Evolutionary conservation across 2,888 invertebrate species (phyloP).

Genomic region (Synergus gifuensis): DNA sequence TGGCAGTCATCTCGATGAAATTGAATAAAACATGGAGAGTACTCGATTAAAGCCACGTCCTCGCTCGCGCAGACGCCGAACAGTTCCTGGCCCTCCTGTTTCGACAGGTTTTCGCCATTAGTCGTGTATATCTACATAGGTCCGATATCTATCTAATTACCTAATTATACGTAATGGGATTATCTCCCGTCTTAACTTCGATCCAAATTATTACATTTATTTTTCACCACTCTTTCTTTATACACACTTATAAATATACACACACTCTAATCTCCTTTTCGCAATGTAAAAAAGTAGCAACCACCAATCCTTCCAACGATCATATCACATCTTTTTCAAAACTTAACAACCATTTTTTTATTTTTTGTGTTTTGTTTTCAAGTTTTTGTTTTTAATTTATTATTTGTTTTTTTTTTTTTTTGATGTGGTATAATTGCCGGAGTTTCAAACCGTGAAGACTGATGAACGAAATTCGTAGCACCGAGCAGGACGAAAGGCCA

Average conservation of each 20-base stretch:
- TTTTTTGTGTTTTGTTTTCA: not conserved
- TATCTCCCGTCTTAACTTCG: slow-evolving; percentile 28
- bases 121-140: slow-evolving; percentile 59
- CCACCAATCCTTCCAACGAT: slow-evolving; percentile 46
- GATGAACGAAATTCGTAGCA: slow-evolving; percentile 57
- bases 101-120: slow-evolving; percentile 65
- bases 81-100: slow-evolving; percentile 70
- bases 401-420: not conserved
- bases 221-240: slow-evolving; percentile 26
- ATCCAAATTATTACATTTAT: slow-evolving; percentile 25
- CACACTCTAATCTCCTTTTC: slow-evolving; percentile 21
- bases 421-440: slow-evolving; percentile 59
- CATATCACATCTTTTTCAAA: slow-evolving; percentile 32
- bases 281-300: slow-evolving; percentile 39
- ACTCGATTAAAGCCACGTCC: slow-evolving; percentile 59
- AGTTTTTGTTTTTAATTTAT: not conserved
- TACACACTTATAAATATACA: slow-evolving; percentile 1
- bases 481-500: slow-evolving; percentile 16
- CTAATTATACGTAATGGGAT: slow-evolving; percentile 45
- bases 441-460: slow-evolving; percentile 65
- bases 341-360: too few relatives aligned
- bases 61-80: slow-evolving; percentile 67
- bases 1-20: not conserved
- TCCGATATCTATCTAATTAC: slow-evolving; percentile 58
- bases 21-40: slow-evolving; percentile 37